These are phyloP conservation scores for Lasioglossum vierecki DNA, from an alignment of 2,888 invertebrate species.

Conservation along the genomic window DNA sequence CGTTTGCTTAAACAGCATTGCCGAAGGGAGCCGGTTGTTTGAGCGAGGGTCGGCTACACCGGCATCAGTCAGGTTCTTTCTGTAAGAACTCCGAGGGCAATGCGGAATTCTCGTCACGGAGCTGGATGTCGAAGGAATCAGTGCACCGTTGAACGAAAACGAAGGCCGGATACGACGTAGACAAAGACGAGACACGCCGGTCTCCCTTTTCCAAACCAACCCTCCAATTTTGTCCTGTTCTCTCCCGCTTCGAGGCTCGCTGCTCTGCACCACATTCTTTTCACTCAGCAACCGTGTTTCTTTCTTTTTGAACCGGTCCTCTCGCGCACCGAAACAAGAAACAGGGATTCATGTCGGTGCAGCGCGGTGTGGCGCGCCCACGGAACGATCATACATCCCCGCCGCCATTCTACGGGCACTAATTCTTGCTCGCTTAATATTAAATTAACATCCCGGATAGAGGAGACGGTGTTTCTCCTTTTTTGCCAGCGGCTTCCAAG, in stretches of 20 bases:
- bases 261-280: neutral
- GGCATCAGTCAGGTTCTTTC: neutral
- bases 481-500: slow-evolving; percentile 24
- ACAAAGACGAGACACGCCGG: slow-evolving; percentile 60
- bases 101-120: slow-evolving; percentile 68
- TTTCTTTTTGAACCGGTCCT: neutral
- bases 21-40: slow-evolving; percentile 17
- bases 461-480: slow-evolving; percentile 24
- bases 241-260: neutral
- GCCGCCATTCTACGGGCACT: slow-evolving; percentile 15
- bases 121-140: slow-evolving; percentile 68
- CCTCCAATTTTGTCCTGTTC: slow-evolving; percentile 59
- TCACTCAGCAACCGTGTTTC: neutral
- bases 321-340: neutral
- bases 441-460: slow-evolving; percentile 53
- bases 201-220: slow-evolving; percentile 48
- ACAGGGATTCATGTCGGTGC: neutral
- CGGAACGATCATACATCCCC: neutral
- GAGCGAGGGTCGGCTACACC: neutral
- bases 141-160: slow-evolving; percentile 61
- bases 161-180: slow-evolving; percentile 57
- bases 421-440: slow-evolving; percentile 53
- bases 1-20: slow-evolving; percentile 32
- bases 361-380: neutral
- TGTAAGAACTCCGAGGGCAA: neutral